Conservation (phyloP, 2,113 vertebrate genomes). For the Pseudonaja textilis region DNA sequence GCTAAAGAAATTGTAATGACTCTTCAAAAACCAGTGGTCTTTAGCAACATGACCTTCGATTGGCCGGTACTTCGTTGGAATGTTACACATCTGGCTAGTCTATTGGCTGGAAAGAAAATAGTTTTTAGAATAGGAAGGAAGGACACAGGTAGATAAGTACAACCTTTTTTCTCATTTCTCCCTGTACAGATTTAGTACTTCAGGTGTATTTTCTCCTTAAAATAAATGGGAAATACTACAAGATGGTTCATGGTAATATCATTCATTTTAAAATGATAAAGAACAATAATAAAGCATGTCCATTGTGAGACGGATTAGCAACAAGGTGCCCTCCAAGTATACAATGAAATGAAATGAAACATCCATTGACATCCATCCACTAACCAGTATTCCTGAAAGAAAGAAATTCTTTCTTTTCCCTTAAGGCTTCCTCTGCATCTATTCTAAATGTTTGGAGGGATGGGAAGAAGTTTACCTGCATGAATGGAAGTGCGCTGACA, state of each 20-base stretch:
- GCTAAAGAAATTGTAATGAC: slow-evolving; percentile 76
- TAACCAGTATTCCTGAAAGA: background rate
- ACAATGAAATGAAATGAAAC: background rate
- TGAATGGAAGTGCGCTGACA: background rate
- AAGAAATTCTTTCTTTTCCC: background rate
- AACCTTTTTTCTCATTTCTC: background rate
- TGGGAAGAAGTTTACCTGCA: background rate
- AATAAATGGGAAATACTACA: background rate
- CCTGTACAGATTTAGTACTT: background rate
- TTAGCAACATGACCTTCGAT: slow-evolving; percentile 80
- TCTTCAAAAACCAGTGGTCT: slow-evolving; percentile 83
- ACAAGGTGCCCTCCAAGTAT: background rate
- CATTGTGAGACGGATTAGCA: background rate
- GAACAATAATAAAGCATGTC: background rate
- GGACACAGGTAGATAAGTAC: slow-evolving; percentile 71
- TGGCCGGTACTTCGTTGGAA: slow-evolving; percentile 89
- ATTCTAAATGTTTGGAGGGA: background rate
- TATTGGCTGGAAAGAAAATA: slow-evolving; percentile 74
- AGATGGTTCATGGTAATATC: background rate
- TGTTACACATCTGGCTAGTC: slow-evolving; percentile 70
- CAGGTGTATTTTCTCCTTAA: background rate
- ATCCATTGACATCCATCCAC: background rate
- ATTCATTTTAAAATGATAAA: background rate
- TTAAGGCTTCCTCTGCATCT: background rate
- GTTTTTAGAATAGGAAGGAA: slow-evolving; percentile 84